Evolutionary conservation across 1,140 invertebrate genomes (phyloP), one percentile per base, ranked within the genome.

Genomic region (Leptinotarsa texana): DNA sequence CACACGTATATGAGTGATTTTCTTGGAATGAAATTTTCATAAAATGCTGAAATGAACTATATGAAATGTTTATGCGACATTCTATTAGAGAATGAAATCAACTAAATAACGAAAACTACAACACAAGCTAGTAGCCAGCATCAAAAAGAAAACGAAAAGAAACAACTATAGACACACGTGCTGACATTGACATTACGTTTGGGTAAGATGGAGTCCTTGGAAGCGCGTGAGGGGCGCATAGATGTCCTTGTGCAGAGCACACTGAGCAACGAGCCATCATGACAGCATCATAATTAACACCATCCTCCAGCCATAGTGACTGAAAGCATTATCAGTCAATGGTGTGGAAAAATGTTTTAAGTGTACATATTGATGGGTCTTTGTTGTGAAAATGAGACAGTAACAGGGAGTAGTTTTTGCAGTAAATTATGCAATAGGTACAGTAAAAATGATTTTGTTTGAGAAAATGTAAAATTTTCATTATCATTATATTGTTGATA

Each of bases 271-370:
- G 86, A 63, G 80, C 82, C 80, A 82, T 80, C 77, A 82, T 81
- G 33, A 80, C 74, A 27, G 82, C 82, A 69, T 85, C 81, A 70
- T 80, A 81, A 61, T 80, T 83, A 42, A 81, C 82, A 47, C 84
- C 83, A 72, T 91, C 90, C 80, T 91, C 90, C 87, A 90, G 81
- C 90, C 90, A 91, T 87, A 91, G 87, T 84, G 90, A 92, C 91
- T 92, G 89, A 77, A 85, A 85, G 83, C 77, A 81, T 47, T 72
- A 18, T 13, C 21, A 13, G 51, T 57, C 17, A 57, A 18, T 57
- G 51, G 17, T 15, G 51, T 57, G 51, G 51, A 17, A 57, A 57
- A 57, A 57, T 57, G n/a, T 57, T 57, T 57, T 0, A 15, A 57
- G n/a, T 57, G 17, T 17, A 17, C 6, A 57, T 57, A 57, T n/a